Percentiles rank a stretch among this genome's conserved stretches.
Conservation (phyloP, 1,140 invertebrate genomes). For the Ips nitidus region DNA sequence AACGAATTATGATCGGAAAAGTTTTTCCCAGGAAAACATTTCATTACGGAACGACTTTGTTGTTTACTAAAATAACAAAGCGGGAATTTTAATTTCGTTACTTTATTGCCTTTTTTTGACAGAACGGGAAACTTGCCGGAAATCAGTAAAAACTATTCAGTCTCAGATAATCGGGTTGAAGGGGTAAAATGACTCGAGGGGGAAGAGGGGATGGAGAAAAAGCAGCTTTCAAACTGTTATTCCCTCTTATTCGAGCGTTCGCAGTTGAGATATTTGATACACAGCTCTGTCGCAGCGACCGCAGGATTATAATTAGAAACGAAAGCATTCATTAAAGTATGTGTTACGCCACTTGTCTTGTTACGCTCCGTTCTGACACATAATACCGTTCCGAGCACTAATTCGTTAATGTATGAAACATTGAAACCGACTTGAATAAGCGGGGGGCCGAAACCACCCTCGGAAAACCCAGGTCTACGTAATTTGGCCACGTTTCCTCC, state of each 20-base stretch:
- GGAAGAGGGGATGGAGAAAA: background rate
- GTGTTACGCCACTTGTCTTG: conserved; percentile 25
- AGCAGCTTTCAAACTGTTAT: conserved; percentile 4
- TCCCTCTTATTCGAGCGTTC: conserved; percentile 15
- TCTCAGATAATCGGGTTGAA: too few relatives aligned
- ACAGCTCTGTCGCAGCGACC: conserved; percentile 6
- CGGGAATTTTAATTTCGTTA: too few relatives aligned
- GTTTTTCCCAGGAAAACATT: too few relatives aligned
- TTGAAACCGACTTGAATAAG: background rate
- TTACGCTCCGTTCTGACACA: conserved; percentile 9
- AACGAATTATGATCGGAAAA: background rate
- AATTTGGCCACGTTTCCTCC: too few relatives aligned
- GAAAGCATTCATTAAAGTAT: conserved; percentile 32
- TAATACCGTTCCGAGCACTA: conserved; percentile 21
- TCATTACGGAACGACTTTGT: too few relatives aligned
- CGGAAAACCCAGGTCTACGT: too few relatives aligned
- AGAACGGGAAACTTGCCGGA: too few relatives aligned
- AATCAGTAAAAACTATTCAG: too few relatives aligned
- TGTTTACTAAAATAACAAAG: too few relatives aligned
- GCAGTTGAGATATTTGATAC: conserved; percentile 24
- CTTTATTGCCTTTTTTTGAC: too few relatives aligned
- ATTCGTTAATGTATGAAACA: conserved; percentile 16
- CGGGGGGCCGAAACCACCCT: background rate
- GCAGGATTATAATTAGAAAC: conserved; percentile 28
- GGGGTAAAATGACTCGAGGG: too few relatives aligned